Conservation (phyloP, 2,888 invertebrate genomes). For the Alsophila aescularia region DNA sequence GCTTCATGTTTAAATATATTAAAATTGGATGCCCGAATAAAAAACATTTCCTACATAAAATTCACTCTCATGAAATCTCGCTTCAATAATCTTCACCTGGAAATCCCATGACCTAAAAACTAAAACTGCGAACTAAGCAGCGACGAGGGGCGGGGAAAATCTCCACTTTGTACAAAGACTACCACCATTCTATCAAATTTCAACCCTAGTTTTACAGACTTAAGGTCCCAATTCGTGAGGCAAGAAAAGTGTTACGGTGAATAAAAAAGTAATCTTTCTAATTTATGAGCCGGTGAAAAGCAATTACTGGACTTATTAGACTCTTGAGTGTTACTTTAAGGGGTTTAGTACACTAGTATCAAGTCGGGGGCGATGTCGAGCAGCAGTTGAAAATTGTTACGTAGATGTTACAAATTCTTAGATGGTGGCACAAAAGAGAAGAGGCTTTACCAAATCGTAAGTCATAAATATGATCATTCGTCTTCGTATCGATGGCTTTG, state of each 20-base stretch:
- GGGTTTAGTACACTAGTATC: conserved; percentile 5
- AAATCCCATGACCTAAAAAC: conserved; percentile 29
- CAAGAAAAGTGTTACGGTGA: conserved; percentile 4
- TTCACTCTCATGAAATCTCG: conserved; percentile 9
- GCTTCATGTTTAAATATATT: no score
- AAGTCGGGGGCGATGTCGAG: neutral
- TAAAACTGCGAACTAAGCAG: conserved; percentile 22
- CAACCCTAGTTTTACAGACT: conserved; percentile 1
- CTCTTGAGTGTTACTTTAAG: conserved; percentile 20
- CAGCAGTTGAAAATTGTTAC: neutral
- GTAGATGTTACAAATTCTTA: no score
- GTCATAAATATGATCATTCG: no score
- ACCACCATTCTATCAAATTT: conserved; percentile 1
- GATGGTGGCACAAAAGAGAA: no score
- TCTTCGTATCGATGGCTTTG: no score
- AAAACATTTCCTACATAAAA: conserved; percentile 6
- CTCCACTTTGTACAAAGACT: conserved; percentile 16
- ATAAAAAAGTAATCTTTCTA: conserved; percentile 30
- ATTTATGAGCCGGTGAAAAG: conserved; percentile 37
- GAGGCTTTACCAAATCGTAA: no score
- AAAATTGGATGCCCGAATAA: neutral
- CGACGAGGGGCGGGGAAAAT: conserved; percentile 13
- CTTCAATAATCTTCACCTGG: conserved; percentile 24
- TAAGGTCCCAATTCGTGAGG: conserved; percentile 5
- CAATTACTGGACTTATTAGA: conserved; percentile 35